Evolutionary conservation across 1,140 invertebrate genomes (phyloP).

Genomic region (Drosophila bocki): DNA sequence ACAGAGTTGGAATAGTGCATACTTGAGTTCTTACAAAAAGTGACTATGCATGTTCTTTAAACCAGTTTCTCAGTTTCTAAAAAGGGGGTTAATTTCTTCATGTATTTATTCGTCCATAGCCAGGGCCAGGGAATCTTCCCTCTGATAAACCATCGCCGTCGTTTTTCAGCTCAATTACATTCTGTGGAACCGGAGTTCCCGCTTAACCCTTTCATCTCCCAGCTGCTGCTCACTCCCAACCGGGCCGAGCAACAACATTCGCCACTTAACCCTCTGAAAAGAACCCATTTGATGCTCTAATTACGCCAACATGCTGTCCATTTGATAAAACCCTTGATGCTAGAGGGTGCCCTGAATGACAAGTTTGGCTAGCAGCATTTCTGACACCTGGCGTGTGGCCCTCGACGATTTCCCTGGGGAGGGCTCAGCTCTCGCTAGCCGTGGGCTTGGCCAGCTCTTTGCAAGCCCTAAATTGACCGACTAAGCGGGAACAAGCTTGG

Average conservation of each 20-base stretch:
- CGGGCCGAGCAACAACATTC: slow-evolving; percentile 32
- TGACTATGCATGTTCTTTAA: neutral
- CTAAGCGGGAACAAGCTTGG: slow-evolving; percentile 45
- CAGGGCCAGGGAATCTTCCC: neutral
- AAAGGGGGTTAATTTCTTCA: slow-evolving; percentile 1
- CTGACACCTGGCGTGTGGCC: slow-evolving; percentile 72
- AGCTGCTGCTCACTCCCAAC: slow-evolving; percentile 5
- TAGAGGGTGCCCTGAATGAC: slow-evolving; percentile 41
- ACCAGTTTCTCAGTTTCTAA: neutral
- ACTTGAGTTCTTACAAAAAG: neutral
- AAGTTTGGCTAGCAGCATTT: slow-evolving; percentile 59
- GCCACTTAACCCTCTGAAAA: slow-evolving; percentile 53
- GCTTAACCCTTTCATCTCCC: slow-evolving; percentile 47
- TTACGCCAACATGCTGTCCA: slow-evolving; percentile 62
- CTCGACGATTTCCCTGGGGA: slow-evolving; percentile 56
- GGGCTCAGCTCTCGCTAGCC: slow-evolving; percentile 19
- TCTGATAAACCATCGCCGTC: slow-evolving; percentile 3
- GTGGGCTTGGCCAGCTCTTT: slow-evolving; percentile 4
- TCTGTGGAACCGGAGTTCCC: slow-evolving; percentile 6
- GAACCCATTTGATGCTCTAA: slow-evolving; percentile 53
- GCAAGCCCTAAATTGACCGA: slow-evolving; percentile 7
- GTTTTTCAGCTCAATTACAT: slow-evolving; percentile 20
- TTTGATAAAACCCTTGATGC: slow-evolving; percentile 23
- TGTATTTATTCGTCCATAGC: neutral
- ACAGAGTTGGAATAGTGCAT: neutral